Conservation (phyloP, 2,888 invertebrate genomes). For the Nemotelus nigrinus region DNA sequence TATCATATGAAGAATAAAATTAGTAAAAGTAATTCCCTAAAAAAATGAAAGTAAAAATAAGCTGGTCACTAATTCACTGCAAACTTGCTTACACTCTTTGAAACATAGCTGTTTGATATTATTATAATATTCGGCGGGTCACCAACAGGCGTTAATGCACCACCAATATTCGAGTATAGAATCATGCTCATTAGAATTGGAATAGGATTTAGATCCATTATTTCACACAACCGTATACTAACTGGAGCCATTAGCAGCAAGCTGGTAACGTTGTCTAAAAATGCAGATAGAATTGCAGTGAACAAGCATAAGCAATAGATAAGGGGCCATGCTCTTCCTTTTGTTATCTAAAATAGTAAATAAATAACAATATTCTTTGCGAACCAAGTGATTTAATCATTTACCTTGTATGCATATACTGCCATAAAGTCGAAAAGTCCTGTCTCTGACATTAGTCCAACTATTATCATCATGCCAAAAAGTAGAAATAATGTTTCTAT, state of each 20-base stretch:
- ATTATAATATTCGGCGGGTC: constrained; percentile 78
- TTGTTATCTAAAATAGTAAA: constrained; percentile 68
- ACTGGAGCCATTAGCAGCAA: constrained; percentile 81
- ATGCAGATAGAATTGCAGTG: constrained; percentile 75
- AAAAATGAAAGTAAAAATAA: constrained; percentile 2
- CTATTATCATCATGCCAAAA: constrained; percentile 85
- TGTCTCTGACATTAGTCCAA: constrained; percentile 80
- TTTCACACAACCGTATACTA: constrained; percentile 86
- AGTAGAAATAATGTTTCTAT: constrained; percentile 75
- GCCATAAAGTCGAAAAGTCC: constrained; percentile 83
- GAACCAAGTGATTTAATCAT: neutral
- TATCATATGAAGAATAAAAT: constrained; percentile 83
- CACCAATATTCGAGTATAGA: constrained; percentile 91
- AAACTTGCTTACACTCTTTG: constrained; percentile 59
- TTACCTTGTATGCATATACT: constrained; percentile 74
- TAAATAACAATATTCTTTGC: neutral
- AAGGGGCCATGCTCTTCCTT: constrained; percentile 77
- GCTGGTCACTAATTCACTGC: neutral
- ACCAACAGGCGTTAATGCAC: constrained; percentile 89
- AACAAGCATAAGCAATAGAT: constrained; percentile 77
- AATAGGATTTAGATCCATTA: constrained; percentile 87
- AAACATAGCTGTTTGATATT: constrained; percentile 63
- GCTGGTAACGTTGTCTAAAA: constrained; percentile 83
- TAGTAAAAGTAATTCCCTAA: constrained; percentile 84
- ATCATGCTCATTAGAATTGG: constrained; percentile 89